phyloP scores from a whole-genome alignment of 2,797 vertebrate species.

The Phalanger gymnotis region DNA sequence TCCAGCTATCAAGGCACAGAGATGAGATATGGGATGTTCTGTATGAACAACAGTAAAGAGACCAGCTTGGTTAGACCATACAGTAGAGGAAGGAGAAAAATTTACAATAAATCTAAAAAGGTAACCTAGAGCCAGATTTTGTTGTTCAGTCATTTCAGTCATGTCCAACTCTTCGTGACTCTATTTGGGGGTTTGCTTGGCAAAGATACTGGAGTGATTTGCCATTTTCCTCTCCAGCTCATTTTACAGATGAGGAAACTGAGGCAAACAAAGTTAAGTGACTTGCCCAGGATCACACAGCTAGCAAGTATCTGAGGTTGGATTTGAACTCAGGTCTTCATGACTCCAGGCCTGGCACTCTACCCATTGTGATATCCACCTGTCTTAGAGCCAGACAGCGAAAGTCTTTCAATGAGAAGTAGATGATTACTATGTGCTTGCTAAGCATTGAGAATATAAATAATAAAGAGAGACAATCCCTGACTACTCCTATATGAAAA shows the following conservation, averaged over 20 bases:
- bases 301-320: neutral
- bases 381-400: neutral
- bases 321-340: neutral
- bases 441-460: neutral
- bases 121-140: neutral
- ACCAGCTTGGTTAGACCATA: neutral
- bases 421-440: neutral
- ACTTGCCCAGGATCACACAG: neutral
- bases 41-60: neutral
- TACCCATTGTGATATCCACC: neutral
- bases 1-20: neutral
- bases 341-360: neutral
- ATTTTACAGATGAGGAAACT: neutral
- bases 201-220: neutral
- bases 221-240: neutral
- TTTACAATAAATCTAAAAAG: neutral
- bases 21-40: neutral
- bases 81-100: neutral
- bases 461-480: neutral
- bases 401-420: neutral
- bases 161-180: neutral
- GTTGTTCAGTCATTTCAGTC: neutral
- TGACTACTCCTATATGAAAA: neutral
- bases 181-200: neutral
- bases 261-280: neutral